Evolutionary conservation across 2,888 invertebrate genomes (phyloP), one percentile per base, ranked within the genome.

Genomic region (Lasioglossum malachurum): DNA sequence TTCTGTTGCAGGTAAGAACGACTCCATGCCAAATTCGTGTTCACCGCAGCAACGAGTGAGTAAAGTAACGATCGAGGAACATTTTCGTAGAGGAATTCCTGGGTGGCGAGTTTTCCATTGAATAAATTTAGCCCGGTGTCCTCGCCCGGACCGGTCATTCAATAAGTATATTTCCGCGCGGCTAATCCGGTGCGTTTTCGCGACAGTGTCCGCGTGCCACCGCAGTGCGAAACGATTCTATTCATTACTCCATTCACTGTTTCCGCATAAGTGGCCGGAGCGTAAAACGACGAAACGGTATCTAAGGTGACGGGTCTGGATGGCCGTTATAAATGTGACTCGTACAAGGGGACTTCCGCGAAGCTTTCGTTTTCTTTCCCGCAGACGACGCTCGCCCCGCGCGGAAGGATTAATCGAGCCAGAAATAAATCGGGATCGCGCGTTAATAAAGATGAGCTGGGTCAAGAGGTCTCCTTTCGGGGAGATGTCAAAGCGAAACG

Each of bases 361-460:
- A 87, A 78, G 80, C 71, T 84, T 87, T 87, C 75, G 64, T 87
- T 86, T 87, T 83, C 78, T 87, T 81, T 75, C 84, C 80, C 31
- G 78, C 67, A 23, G 83, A 60, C 35, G 31, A 44, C 71, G 69
- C 41, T 64, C 76, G 44, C 49, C n/a, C 71, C 78, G 80, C 73
- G 75, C 73, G 72, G 84, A 86, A 78, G 81, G 88, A 88, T 86
- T 84, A 88, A 88, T 89, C 88, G 82, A 46, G 71, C 82, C 82
- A 64, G 84, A 81, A 87, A 88, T 88, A 89, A 84, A 88, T 87
- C 82, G 78, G 75, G 78, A 79, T 77, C 57, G 69, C 74, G 31
- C 69, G 78, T 82, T 83, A 86, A 85, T 88, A 88, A 82, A 84
- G 82, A 82, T 86, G 75, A 64, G 44, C 38, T 23, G 79, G 86